Evolutionary conservation across 2,113 vertebrate genomes (phyloP), one percentile per base, ranked within the genome.

Genomic region (Pseudorhombus dupliciocellatus): DNA sequence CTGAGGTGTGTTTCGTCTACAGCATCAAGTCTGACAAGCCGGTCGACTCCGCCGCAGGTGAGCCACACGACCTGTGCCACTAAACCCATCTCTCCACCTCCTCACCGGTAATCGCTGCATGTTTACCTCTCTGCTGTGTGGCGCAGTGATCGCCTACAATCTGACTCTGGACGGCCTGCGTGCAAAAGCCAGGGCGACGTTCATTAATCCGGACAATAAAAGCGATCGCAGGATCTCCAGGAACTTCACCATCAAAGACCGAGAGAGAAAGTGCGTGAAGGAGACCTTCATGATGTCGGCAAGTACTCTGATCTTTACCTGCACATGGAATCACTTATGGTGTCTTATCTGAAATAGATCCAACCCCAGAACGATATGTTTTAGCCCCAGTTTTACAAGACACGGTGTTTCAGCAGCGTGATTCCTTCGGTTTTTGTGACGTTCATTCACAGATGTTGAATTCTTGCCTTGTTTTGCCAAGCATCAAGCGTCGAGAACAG

Each of bases 1-100:
- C 92, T 7, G 89, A 69, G 0, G 90, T 96, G 71, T 99, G 98
- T 76, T 99, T 98, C 73, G 22, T 66, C 68, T 94, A 94, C 69
- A 91, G 26, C 1, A 55, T 99, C 30, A 98, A 96, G 78, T 97
- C 97, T 5, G 93, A 94, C 56, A 65, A 82, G 18, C 89, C 92
- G 73, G 24, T 0, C 0, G 0, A 66, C 1, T 0, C 21, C 12
- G 0, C 1, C 79, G 88, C 93, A 65, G 89, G 96, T 97, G 90
- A 94, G 93, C 16, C 28, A 6, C 5, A 0, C 11, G 7, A 5
- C 20, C 46, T 4, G 14, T n/a, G 24, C 6, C 12, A 51, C 24
- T 8, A 6, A 26, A 20, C 9, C 24, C 1, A 10, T 34, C 58
- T 24, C 9, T 42, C 16, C 5, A 10, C 26, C 18, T 15, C 28